phyloP scores from a whole-genome alignment of 2,888 invertebrate genomes.

The Nymphalis urticae region DNA sequence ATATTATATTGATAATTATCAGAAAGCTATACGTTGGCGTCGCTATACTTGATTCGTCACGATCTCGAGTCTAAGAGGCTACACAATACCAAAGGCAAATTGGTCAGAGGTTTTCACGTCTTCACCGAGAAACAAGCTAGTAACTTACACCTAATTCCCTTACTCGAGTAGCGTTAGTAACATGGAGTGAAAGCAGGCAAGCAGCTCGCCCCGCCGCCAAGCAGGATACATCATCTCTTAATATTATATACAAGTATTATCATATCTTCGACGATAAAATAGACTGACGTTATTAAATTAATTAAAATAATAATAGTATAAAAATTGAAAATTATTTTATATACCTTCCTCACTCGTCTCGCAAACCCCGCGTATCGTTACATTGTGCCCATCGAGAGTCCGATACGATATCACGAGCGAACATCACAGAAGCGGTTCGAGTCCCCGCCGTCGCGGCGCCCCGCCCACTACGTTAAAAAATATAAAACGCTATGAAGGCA shows the following conservation, averaged over 20 bases:
- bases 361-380: constrained; percentile 43
- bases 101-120: constrained; percentile 78
- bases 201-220: constrained; percentile 61
- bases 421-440: constrained; percentile 76
- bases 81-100: constrained; percentile 81
- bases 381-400: constrained; percentile 49
- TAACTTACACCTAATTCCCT: constrained; percentile 71
- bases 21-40: constrained; percentile 74
- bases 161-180: constrained; percentile 64
- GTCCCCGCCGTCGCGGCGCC: constrained; percentile 61
- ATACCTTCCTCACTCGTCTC: constrained; percentile 44
- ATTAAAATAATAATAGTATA: constrained; percentile 45
- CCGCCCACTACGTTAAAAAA: constrained; percentile 65
- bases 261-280: constrained; percentile 42
- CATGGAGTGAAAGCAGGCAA: constrained; percentile 64
- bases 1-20: constrained; percentile 57
- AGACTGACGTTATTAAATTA: constrained; percentile 49
- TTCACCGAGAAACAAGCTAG: constrained; percentile 75
- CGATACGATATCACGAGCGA: constrained; percentile 60
- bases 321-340: constrained; percentile 54
- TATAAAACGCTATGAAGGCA: constrained; percentile 76
- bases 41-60: constrained; percentile 77
- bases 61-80: constrained; percentile 77
- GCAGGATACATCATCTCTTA: constrained; percentile 64
- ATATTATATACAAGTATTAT: constrained; percentile 73